Evolutionary conservation across 2,888 invertebrate species (phyloP), one percentile per base, ranked within the genome.

Genomic region (Melitaea athalia): DNA sequence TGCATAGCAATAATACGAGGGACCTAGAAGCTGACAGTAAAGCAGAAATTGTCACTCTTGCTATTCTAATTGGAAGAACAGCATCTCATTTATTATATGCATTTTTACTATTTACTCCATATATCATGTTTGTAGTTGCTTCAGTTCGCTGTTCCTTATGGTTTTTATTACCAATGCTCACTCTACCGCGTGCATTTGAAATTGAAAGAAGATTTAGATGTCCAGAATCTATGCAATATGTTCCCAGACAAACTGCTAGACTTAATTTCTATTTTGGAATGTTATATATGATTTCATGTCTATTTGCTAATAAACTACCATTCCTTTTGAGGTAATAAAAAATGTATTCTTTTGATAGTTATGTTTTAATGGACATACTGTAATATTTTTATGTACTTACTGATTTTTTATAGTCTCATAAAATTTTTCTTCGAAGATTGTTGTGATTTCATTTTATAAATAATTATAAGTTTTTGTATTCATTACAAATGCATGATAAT

Each of bases 1-100:
- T 99, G 68, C 99, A 99, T 84, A 97, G 98, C 81, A 99, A 99
- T 85, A 99, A 99, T 84, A 98, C 98, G 0, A 94, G 98, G 75
- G 98, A 99, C 89, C 94, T 97, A 76, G 97, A 98, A 81, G 95
- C 95, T 69, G 99, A 99, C 82, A 94, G 95, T 72, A 95, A 95
- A 83, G 98, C 97, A 60, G 98, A 98, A 72, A 98, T 98, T 79
- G 98, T 99, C 0, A 99, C 99, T 15, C 89, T 99, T 78, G 98
- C 99, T n/a, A 98, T 99, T 81, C 89, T 98, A 64, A 96, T 99
- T 75, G 99, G 99, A 31, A 96, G 95, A 81, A 97, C 97, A 50
- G 96, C 97, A 72, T 98, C 99, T 7, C 98, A 98, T 87, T 95
- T 98, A 72, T 92, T 99, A 33, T 99, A 98, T 89, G 97, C 97